Base-by-base conservation (phyloP, 2,888 invertebrate genomes). In the Himalopsyche japonica region DNA sequence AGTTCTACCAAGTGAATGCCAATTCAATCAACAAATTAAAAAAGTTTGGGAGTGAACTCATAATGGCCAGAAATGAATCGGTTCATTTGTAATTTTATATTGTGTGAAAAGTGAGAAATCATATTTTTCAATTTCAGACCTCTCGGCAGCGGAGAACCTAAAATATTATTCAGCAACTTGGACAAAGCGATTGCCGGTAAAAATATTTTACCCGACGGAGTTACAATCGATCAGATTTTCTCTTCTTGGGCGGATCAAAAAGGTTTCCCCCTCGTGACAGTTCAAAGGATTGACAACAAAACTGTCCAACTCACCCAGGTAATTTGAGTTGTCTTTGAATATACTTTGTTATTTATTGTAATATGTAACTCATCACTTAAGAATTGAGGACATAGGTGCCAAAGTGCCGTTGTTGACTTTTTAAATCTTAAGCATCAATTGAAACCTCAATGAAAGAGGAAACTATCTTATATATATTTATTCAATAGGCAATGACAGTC, bases 191-290 rank as follows among this genome's bases (percentile, higher is more conserved):
- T 91, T 3, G 87, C 89, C 37, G 88, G 88, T 0, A 89, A 90
- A 0, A 85, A 87, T 12, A 90, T 90, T 87, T 88, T 87, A 5
- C 89, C 92, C 0, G 89, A 90, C 0, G 91, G 92, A 86, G 89
- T 96, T 0, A 91, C 93, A 83, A 89, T 57, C 7, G 57, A 57
- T 5, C 57, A 91, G 64, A 93, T 96, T 32, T 94, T 96, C 94
- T 92, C 94, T 85, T 94, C 95, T 1, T 96, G 96, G 96, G 95
- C 94, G 0, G 91, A 93, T 34, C 95, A 95, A 89, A 95, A 95
- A 70, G 96, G 96, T 0, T 96, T 95, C 90, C 97, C 97, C 0
- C 93, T 96, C 0, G 89, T 97, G 1, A 94, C 92, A 1, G 93
- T 94, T n/a, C 8, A 4, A 10, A 77, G 78, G 20, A 78, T 3